Conservation (phyloP, 2,888 invertebrate species). For the Plutella xylostella region DNA sequence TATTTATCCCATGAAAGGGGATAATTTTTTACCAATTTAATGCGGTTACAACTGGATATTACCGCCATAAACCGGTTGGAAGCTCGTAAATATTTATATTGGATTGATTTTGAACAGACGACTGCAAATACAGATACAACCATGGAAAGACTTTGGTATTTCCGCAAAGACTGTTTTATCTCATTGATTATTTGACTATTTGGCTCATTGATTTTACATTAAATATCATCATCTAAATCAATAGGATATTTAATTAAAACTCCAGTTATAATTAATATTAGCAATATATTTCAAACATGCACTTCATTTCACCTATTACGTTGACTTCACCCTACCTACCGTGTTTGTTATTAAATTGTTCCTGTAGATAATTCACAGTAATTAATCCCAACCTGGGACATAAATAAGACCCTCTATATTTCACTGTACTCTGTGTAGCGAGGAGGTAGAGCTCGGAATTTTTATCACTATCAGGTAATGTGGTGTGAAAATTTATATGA, state of each 20-base stretch:
- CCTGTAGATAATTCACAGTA: background rate
- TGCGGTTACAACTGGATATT: constrained; percentile 31
- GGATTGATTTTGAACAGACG: constrained; percentile 22
- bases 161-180: background rate
- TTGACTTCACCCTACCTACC: background rate
- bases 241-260: too few relatives aligned
- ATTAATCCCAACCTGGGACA: background rate
- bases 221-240: background rate
- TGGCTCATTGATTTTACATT: too few relatives aligned
- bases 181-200: background rate
- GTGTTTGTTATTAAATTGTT: background rate
- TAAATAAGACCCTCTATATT: background rate
- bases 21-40: constrained; percentile 30
- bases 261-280: too few relatives aligned
- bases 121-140: background rate
- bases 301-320: too few relatives aligned
- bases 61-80: constrained; percentile 32
- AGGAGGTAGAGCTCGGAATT: constrained; percentile 8
- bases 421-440: background rate
- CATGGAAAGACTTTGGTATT: background rate
- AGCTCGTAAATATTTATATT: constrained; percentile 32
- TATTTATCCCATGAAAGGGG: too few relatives aligned
- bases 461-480: constrained; percentile 24
- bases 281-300: too few relatives aligned
- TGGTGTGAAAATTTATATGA: constrained; percentile 32